Conservation (phyloP, 2,113 vertebrate species). For the Pollimyrus isidori region DNA sequence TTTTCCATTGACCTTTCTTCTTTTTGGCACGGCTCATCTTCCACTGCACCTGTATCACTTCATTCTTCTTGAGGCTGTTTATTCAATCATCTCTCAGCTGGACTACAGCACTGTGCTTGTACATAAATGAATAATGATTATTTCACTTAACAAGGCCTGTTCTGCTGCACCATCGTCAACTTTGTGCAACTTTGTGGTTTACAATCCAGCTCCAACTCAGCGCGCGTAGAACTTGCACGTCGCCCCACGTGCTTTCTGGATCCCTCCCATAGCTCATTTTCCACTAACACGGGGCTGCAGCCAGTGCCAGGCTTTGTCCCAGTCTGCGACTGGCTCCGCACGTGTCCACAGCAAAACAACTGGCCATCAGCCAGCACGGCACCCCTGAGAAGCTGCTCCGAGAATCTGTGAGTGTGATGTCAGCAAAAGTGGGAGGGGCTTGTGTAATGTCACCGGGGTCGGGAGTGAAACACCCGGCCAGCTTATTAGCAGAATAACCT, state of each 20-base stretch:
- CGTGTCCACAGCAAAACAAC: background rate
- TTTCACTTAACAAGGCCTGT: background rate
- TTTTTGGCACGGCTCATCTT: background rate
- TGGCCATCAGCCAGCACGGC: background rate
- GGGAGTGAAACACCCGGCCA: background rate
- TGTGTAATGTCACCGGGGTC: background rate
- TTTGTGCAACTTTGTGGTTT: background rate
- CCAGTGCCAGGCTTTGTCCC: background rate
- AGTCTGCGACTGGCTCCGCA: background rate
- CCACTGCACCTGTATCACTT: background rate
- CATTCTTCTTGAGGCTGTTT: background rate
- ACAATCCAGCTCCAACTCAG: background rate
- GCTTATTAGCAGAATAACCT: background rate
- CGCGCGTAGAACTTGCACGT: background rate
- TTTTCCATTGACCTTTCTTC: background rate
- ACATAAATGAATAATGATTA: background rate
- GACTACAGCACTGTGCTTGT: background rate
- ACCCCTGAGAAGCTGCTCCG: background rate
- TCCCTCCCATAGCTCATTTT: background rate
- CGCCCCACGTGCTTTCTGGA: background rate
- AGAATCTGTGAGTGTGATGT: background rate
- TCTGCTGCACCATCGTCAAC: background rate
- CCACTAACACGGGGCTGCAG: background rate
- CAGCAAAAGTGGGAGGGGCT: background rate
- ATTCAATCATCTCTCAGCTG: background rate